Evolutionary conservation across 2,888 invertebrate genomes (phyloP), one percentile per base, ranked within the genome.

Genomic region (Drosophila kuntzei): DNA sequence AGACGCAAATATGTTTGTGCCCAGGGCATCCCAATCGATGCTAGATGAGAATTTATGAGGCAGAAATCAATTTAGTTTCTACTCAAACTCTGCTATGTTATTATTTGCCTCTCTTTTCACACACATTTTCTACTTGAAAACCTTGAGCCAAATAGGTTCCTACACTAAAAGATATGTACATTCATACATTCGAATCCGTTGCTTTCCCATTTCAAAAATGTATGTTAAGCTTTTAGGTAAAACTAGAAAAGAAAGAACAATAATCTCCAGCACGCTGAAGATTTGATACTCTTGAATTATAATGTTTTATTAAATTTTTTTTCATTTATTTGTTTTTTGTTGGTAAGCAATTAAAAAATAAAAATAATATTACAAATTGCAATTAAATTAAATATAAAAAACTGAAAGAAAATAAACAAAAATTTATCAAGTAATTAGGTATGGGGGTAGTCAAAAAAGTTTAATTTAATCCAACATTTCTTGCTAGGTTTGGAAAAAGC

Each of bases 41-140:
- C 55, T 57, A 53, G 51, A 41, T 63, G 53, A 27, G 16, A 75
- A 61, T 67, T 77, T 63, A 71, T 58, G 53, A 18, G 51, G 27
- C 59, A 44, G 37, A 51, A 63, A 71, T 71, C 49, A 65, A 58
- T 62, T 71, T 51, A 18, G 50, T 51, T 39, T 65, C 57, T 32
- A 32, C 32, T 6, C 20, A 29, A 55, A 32, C 22, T 46, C 27
- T 12, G 5, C 34, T 34, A 16, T 32, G 12, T 16, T 27, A 39
- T 27, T 55, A 12, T 64, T 44, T n/a, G 7, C 7, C 14, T 27
- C n/a, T 46, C 57, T 55, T 27, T 39, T 18, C 27, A 4, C 27
- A n/a, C 20, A 41, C 22, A 18, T 41, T 62, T 49, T 44, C 22
- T 27, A 44, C 14, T 37, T 46, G 36, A 46, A 37, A 16, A 43